Evolutionary conservation across 2,113 vertebrate species (phyloP).

Genomic region (Nesoenas mayeri): DNA sequence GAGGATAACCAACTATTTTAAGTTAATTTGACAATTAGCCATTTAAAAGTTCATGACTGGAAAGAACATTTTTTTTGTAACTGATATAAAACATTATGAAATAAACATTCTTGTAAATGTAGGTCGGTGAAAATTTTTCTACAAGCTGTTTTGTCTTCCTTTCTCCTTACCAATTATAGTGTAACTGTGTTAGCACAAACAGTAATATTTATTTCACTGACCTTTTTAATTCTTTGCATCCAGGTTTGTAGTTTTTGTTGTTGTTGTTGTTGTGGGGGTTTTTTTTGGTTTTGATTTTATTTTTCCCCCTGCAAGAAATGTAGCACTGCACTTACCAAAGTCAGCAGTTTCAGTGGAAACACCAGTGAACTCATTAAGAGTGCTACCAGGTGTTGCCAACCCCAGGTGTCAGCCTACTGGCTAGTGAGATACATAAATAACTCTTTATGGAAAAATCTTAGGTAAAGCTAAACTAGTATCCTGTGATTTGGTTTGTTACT

Average conservation of each 20-base stretch:
- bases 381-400: constrained; percentile 63
- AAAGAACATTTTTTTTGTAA: neutral
- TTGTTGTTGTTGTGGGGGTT: no score
- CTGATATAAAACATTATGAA: neutral
- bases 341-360: constrained; percentile 67
- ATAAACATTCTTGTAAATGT: constrained; percentile 25
- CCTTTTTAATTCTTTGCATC: constrained; percentile 63
- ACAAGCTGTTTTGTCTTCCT: neutral
- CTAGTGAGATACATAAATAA: constrained; percentile 63
- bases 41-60: constrained; percentile 19
- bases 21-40: neutral
- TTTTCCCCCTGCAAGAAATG: neutral
- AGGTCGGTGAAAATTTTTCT: neutral
- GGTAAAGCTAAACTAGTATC: constrained; percentile 22
- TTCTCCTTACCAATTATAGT: constrained; percentile 1
- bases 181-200: constrained; percentile 44
- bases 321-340: constrained; percentile 48
- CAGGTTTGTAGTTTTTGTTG: constrained; percentile 3
- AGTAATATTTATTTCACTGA: constrained; percentile 60
- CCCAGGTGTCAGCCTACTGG: constrained; percentile 63
- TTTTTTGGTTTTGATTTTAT: neutral
- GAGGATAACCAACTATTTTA: neutral
- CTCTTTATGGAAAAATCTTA: constrained; percentile 29
- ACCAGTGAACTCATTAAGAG: constrained; percentile 71
- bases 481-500: constrained; percentile 32